Conservation (phyloP, 1,140 invertebrate genomes). For the Hermetia illucens region DNA sequence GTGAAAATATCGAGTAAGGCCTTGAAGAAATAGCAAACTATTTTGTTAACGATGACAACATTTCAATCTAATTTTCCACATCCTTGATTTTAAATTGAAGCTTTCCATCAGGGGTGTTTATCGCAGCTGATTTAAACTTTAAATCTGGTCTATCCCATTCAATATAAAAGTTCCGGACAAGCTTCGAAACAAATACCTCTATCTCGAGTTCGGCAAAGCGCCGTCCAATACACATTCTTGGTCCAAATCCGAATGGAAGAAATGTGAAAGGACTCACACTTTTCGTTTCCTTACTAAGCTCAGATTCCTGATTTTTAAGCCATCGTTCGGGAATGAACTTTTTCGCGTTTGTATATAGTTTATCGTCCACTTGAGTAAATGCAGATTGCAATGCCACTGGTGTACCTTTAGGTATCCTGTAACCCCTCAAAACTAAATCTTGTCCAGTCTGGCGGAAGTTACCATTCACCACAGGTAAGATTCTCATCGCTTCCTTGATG, state of each 20-base stretch:
- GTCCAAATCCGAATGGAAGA: conserved; percentile 50
- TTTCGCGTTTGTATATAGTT: conserved; percentile 33
- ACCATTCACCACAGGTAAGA: conserved; percentile 33
- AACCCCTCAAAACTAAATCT: conserved; percentile 37
- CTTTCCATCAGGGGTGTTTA: too few relatives aligned
- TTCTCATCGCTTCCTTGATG: conserved; percentile 42
- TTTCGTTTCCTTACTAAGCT: conserved; percentile 18
- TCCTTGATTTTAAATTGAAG: too few relatives aligned
- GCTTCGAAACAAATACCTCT: too few relatives aligned
- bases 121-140: too few relatives aligned
- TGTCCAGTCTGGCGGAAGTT: conserved; percentile 31
- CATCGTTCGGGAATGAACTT: conserved; percentile 43
- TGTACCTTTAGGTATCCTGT: conserved; percentile 39
- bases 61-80: too few relatives aligned
- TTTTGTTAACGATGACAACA: too few relatives aligned
- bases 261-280: conserved; percentile 41
- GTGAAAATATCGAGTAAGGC: too few relatives aligned
- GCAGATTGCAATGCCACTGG: conserved; percentile 33
- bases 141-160: too few relatives aligned
- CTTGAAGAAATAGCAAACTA: too few relatives aligned
- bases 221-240: conserved; percentile 33
- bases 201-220: too few relatives aligned
- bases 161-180: too few relatives aligned
- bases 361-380: conserved; percentile 25
- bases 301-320: conserved; percentile 18